Conservation (phyloP, 2,888 invertebrate species). For the Psylliodes chrysocephalus region DNA sequence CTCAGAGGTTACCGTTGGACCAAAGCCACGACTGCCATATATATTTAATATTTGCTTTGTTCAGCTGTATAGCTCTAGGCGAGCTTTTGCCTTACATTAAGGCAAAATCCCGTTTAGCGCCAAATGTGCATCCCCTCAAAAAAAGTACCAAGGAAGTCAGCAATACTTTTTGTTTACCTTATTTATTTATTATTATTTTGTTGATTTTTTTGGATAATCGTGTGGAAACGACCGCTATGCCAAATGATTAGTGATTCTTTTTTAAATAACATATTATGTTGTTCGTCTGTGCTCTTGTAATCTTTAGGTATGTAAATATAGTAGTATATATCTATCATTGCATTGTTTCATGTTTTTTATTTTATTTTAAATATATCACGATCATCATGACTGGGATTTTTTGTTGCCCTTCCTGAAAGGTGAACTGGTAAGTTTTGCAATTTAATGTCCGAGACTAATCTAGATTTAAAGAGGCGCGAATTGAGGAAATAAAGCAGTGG, state of each 20-base stretch:
- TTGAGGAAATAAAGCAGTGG: too few species aligned
- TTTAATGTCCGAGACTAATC: too few species aligned
- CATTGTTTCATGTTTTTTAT: constrained; percentile 26
- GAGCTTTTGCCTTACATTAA: constrained; percentile 44
- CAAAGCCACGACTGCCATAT: constrained; percentile 26
- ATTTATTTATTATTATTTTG: constrained; percentile 41
- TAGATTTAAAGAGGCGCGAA: too few species aligned
- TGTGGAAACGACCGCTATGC: constrained; percentile 52
- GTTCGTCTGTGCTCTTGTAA: constrained; percentile 40
- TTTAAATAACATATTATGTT: constrained; percentile 17
- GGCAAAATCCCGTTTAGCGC: constrained; percentile 38
- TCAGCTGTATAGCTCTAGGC: constrained; percentile 40
- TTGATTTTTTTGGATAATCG: constrained; percentile 37
- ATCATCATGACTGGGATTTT: neutral
- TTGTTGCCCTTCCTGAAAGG: neutral
- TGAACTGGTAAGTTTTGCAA: too few species aligned
- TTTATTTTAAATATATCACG: constrained; percentile 7
- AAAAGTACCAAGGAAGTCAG: neutral
- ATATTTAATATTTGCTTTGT: constrained; percentile 18
- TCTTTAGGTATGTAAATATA: constrained; percentile 42
- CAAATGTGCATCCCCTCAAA: constrained; percentile 30
- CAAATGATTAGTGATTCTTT: constrained; percentile 46
- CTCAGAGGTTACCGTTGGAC: constrained; percentile 32
- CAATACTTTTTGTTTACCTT: constrained; percentile 17
- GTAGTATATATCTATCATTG: constrained; percentile 35